Evolutionary conservation across 2,113 vertebrate species (phyloP), one percentile per base, ranked within the genome.

Genomic region (Varanus komodoensis): DNA sequence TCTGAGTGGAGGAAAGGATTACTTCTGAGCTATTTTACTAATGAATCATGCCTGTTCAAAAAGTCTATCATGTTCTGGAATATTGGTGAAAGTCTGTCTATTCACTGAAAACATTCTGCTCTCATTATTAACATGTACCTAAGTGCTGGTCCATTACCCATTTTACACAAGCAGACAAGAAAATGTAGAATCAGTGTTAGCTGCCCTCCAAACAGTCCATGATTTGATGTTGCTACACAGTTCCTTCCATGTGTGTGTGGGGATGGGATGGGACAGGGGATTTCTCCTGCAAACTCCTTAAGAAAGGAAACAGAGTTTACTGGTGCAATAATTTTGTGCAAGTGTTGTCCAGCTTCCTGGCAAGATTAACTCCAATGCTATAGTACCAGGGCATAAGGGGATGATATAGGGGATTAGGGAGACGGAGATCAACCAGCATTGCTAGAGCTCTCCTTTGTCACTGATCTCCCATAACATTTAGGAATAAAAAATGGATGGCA

Each of bases 61-160:
- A 9, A 9, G 48, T 25, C 19, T 17, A 11, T 44, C 88, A 81
- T 21, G 74, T 78, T 0, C 0, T 17, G 44, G 0, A 0, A 54
- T 34, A 6, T 44, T 77, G 77, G 7, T 71, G 21, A 48, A 12
- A 50, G 27, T 15, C 15, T 6, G 21, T 27, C 48, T 11, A 79
- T 11, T 77, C 34, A 44, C 21, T 50, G 44, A 50, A 38, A 4
- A 73, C 32, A 79, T 48, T 79, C 19, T 50, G 25, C n/a, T 73
- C 29, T 19, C 48, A 50, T 50, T 50, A 23, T 6, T 32, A 52
- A 32, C 52, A 15, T 12, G 27, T 3, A 9, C 9, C 50, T 81
- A 27, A 25, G 48, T 25, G 52, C 11, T 81, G 78, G 25, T 81
- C 27, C 27, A 32, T 54, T 27, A 50, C 29, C 48, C 17, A 82